phyloP scores from a whole-genome alignment of 2,113 vertebrate species.

The Scalopus aquaticus region DNA sequence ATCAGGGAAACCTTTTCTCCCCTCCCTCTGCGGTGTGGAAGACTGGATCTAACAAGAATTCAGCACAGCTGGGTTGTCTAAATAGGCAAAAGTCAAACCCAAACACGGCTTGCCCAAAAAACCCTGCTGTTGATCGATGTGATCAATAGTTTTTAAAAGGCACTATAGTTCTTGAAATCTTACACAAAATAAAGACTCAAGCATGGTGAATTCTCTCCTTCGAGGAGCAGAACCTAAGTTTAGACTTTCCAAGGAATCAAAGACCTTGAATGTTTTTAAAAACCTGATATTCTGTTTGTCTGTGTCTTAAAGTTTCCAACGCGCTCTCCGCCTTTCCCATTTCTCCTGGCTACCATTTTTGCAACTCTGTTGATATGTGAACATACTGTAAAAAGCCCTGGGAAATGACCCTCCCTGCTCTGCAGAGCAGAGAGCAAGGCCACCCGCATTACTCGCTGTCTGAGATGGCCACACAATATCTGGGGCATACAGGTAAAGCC shows the following conservation, averaged over 20 bases:
- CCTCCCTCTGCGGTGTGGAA: neutral
- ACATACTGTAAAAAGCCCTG: no score
- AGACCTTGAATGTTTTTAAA: neutral
- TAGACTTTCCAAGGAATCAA: constrained; percentile 21
- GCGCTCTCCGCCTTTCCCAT: neutral
- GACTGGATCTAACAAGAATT: neutral
- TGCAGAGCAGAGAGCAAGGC: no score
- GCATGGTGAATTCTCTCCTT: neutral
- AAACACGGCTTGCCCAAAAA: neutral
- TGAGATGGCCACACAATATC: no score
- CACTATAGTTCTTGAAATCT: neutral
- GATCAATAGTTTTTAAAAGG: neutral
- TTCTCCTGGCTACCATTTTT: neutral
- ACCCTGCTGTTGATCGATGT: neutral
- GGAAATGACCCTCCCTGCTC: no score
- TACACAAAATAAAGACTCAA: neutral
- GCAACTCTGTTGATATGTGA: neutral
- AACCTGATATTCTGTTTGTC: neutral
- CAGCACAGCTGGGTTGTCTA: neutral
- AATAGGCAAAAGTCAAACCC: neutral
- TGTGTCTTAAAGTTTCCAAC: neutral
- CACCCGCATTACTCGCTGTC: no score
- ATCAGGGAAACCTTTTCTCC: neutral
- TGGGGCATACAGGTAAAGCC: no score
- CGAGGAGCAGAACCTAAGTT: neutral